These are phyloP conservation scores for Pseudomyrmex gracilis DNA, from an alignment of 1,140 invertebrate genomes.

Conservation along the genomic window DNA sequence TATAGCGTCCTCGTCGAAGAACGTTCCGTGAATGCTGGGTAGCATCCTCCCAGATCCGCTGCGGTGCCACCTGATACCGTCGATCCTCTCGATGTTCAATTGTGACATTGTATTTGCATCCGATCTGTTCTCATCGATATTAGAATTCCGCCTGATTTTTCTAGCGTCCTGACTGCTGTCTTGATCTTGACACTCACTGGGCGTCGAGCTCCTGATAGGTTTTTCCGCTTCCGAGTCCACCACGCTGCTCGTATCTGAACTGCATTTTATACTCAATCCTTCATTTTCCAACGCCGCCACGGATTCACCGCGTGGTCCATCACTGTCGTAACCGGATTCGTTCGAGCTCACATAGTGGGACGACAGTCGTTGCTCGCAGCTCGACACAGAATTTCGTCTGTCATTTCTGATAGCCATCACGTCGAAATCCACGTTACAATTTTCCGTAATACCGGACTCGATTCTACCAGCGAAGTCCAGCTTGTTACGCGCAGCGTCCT, in stretches of 20 bases:
- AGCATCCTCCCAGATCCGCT: slow-evolving; percentile 80
- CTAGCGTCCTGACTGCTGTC: slow-evolving; percentile 3
- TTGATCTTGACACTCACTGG: slow-evolving; percentile 76
- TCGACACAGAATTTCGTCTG: slow-evolving; percentile 79
- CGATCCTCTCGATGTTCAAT: slow-evolving; percentile 69
- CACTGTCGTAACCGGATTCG: slow-evolving; percentile 93
- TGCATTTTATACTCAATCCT: slow-evolving; percentile 78
- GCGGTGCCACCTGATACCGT: slow-evolving; percentile 83
- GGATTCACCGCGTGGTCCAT: slow-evolving; percentile 86
- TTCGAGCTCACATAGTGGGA: slow-evolving; percentile 91
- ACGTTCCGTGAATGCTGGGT: slow-evolving; percentile 82
- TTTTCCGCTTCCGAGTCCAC: slow-evolving; percentile 83
- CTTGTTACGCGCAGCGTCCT: slow-evolving; percentile 54
- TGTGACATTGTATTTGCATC: slow-evolving; percentile 11
- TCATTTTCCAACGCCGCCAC: slow-evolving; percentile 81
- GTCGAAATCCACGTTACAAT: slow-evolving; percentile 74
- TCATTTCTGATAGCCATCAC: slow-evolving; percentile 78
- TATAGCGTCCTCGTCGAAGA: slow-evolving; percentile 64
- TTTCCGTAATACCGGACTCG: slow-evolving; percentile 76
- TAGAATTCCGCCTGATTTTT: slow-evolving; percentile 54
- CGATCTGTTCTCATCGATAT: slow-evolving; percentile 20
- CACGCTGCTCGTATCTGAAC: slow-evolving; percentile 82
- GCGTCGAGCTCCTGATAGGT: slow-evolving; percentile 79
- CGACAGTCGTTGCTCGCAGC: slow-evolving; percentile 82
- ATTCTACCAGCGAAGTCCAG: slow-evolving; percentile 57